Percentiles rank a stretch among this genome's conserved stretches.
These are phyloP conservation scores for Chelon labrosus DNA, from an alignment of 2,797 vertebrate genomes.

Conservation along the genomic window DNA sequence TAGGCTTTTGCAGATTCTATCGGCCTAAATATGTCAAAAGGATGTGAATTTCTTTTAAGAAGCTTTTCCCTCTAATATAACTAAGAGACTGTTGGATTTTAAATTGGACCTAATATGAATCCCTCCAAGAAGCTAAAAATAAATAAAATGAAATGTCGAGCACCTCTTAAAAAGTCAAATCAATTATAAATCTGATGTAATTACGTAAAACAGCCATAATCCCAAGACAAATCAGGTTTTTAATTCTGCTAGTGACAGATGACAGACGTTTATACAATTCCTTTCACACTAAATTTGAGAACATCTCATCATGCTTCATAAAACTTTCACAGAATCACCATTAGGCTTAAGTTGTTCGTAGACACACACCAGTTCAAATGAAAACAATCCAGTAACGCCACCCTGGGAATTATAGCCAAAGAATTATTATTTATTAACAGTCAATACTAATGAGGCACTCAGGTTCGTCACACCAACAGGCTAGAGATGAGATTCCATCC, in stretches of 20 bases:
- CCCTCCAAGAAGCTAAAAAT: too few relatives aligned
- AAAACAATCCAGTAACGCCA: too few relatives aligned
- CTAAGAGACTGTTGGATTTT: background rate
- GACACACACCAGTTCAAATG: too few relatives aligned
- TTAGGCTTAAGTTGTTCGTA: too few relatives aligned
- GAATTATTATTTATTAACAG: too few relatives aligned
- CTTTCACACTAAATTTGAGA: background rate
- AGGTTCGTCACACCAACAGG: too few relatives aligned
- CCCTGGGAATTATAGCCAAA: too few relatives aligned
- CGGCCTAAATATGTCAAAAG: background rate
- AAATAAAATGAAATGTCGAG: too few relatives aligned
- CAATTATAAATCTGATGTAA: background rate
- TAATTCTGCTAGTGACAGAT: background rate
- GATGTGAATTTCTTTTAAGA: background rate
- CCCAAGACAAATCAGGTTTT: background rate
- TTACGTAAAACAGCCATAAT: background rate
- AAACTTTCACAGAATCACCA: too few relatives aligned
- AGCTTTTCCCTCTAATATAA: background rate
- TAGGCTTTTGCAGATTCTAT: background rate
- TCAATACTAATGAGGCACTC: too few relatives aligned
- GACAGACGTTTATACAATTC: background rate
- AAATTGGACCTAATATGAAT: background rate
- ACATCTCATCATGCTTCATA: too few relatives aligned
- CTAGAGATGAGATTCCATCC: too few relatives aligned
- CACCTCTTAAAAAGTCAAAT: background rate